These are phyloP conservation scores for Gymnocheta viridis DNA, from an alignment of 2,888 invertebrate species.

Conservation along the genomic window DNA sequence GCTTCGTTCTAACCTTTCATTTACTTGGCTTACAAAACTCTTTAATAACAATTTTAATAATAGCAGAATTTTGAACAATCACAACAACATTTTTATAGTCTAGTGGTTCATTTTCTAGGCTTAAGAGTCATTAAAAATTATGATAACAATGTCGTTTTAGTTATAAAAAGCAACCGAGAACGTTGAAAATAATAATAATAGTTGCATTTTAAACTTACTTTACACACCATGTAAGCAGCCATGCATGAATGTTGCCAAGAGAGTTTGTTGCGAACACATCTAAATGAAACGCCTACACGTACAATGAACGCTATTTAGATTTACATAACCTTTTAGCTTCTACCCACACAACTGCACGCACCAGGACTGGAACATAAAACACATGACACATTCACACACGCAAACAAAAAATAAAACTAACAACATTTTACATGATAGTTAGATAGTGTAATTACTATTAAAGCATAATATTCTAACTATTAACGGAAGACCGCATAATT, in stretches of 20 bases:
- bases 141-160: slow-evolving; percentile 54
- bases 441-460: slow-evolving; percentile 23
- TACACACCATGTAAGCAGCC: not conserved
- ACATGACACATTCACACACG: not conserved
- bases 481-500: slow-evolving; percentile 6
- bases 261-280: not conserved
- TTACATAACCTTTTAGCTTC: slow-evolving; percentile 41
- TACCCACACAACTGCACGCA: not conserved
- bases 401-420: not conserved
- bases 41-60: not conserved
- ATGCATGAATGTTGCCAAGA: not conserved
- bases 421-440: slow-evolving; percentile 38
- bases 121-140: slow-evolving; percentile 59
- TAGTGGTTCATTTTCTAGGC: slow-evolving; percentile 29
- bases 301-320: slow-evolving; percentile 29
- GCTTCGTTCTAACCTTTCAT: not conserved
- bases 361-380: not conserved
- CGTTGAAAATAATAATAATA: slow-evolving; percentile 7
- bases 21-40: not conserved
- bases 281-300: not conserved
- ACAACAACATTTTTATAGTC: slow-evolving; percentile 36
- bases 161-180: not conserved
- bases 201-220: slow-evolving; percentile 34
- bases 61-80: not conserved
- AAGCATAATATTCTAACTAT: not conserved